Evolutionary conservation across 2,888 invertebrate species (phyloP).

Genomic region (Ophion ventricosus): DNA sequence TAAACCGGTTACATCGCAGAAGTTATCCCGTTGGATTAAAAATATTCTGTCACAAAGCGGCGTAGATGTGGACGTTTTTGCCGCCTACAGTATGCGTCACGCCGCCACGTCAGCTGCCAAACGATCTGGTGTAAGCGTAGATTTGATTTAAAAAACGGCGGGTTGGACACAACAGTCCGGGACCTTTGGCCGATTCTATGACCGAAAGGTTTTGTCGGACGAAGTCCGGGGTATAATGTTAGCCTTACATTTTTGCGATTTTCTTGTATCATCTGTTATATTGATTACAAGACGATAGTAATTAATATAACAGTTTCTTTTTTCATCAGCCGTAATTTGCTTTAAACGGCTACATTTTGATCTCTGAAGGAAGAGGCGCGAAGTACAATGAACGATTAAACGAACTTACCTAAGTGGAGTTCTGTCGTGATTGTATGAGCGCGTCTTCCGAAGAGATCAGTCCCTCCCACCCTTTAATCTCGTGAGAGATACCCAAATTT

Average conservation of each 20-base stretch:
- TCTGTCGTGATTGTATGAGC: conserved; percentile 43
- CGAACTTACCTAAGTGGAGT: conserved; percentile 42
- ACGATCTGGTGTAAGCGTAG: conserved; percentile 51
- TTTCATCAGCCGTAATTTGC: too few species aligned
- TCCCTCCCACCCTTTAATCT: conserved; percentile 12
- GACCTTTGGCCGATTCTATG: conserved; percentile 51
- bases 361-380: conserved; percentile 37
- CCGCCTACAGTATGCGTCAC: conserved; percentile 64
- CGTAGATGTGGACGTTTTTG: conserved; percentile 38
- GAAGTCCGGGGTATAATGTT: conserved; percentile 18
- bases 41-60: conserved; percentile 30
- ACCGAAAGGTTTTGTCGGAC: conserved; percentile 20
- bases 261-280: conserved; percentile 25
- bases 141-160: conserved; percentile 55
- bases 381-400: conserved; percentile 46
- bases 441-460: conserved; percentile 47
- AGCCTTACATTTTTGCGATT: conserved; percentile 21
- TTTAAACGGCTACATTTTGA: conserved; percentile 36
- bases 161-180: conserved; percentile 62
- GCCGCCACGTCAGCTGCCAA: conserved; percentile 62
- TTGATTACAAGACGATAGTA: not conserved
- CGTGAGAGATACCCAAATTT: too few species aligned
- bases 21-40: conserved; percentile 63
- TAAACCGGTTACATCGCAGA: conserved; percentile 48
- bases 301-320: too few species aligned